Evolutionary conservation across 2,113 vertebrate genomes (phyloP), one percentile per base, ranked within the genome.

Genomic region (Bombycilla garrulus): DNA sequence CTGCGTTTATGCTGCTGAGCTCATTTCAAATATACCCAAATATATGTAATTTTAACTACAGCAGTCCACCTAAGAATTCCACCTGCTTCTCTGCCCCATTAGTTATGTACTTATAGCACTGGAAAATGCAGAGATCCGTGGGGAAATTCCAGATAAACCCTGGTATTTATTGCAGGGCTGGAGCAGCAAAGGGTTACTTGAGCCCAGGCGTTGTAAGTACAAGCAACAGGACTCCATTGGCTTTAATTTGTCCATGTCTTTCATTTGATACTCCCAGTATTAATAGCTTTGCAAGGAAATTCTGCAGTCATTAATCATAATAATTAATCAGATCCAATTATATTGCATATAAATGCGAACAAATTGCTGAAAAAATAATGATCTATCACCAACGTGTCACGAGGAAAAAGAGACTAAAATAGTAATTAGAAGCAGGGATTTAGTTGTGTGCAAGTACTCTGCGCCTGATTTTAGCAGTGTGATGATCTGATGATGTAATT

Each of bases 261-360:
- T 98, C 97, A 97, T 98, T 98, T 98, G 98, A 98, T 99, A 98
- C 97, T 96, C 95, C 90, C 97, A 97, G 98, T 99, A 99, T 99
- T 99, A 99, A 99, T 99, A 98, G 98, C 98, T 98, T 97, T 97
- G 98, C 98, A 97, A 97, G 98, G 97, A 99, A 99, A 98, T 97
- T 98, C 98, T 97, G 98, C 98, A 98, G 98, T 98, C 99, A 99
- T 99, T 99, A 99, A 99, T 99, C 99, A 99, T 99, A 99, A 99
- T 99, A 99, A 99, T 99, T 99, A 99, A 99, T 99, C 98, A 99
- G 99, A 99, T 99, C 99, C 99, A 99, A 99, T 99, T 99, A 99
- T 99, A 99, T 99, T 98, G 98, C 98, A 99, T 99, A 99, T 99
- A 99, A 99, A 99, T 99, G 99, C 97, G 98, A 99, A 99, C 99